Percentiles rank a stretch among this genome's conserved stretches.
Evolutionary conservation across 2,113 vertebrate genomes (phyloP).

Genomic region (Fulica atra): DNA sequence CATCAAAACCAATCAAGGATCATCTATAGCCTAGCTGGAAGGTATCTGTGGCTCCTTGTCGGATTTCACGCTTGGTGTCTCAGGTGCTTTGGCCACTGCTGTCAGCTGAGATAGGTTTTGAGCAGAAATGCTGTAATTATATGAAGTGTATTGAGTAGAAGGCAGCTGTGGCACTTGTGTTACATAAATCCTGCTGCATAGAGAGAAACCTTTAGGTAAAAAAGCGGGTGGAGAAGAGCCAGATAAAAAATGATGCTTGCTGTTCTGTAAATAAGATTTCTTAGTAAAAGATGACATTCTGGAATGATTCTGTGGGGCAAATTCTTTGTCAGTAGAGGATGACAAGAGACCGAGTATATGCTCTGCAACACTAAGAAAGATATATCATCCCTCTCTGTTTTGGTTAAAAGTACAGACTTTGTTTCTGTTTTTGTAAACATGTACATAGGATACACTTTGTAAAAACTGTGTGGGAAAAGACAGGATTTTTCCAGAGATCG

Average conservation of each 20-base stretch:
- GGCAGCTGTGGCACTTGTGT: neutral
- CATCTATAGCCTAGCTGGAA: neutral
- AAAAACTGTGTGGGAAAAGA: neutral
- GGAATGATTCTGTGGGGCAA: neutral
- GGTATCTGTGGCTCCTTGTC: neutral
- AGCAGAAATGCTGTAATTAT: neutral
- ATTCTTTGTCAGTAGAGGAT: neutral
- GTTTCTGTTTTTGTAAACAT: neutral
- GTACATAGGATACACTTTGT: neutral
- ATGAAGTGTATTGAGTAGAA: neutral
- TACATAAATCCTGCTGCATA: neutral
- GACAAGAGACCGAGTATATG: neutral
- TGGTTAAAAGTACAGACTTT: neutral
- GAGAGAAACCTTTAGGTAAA: neutral
- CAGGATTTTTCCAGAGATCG: neutral
- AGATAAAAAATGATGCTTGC: neutral
- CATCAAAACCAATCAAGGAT: too few relatives aligned
- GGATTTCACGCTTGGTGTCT: neutral
- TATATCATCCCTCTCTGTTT: neutral
- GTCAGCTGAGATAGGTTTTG: neutral
- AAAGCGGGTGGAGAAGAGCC: neutral
- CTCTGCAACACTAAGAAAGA: neutral
- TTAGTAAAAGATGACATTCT: conserved; percentile 6
- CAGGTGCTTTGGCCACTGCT: neutral
- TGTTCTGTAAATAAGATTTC: neutral